Evolutionary conservation across 2,113 vertebrate species (phyloP).

Genomic region (Syrmaticus mikado): DNA sequence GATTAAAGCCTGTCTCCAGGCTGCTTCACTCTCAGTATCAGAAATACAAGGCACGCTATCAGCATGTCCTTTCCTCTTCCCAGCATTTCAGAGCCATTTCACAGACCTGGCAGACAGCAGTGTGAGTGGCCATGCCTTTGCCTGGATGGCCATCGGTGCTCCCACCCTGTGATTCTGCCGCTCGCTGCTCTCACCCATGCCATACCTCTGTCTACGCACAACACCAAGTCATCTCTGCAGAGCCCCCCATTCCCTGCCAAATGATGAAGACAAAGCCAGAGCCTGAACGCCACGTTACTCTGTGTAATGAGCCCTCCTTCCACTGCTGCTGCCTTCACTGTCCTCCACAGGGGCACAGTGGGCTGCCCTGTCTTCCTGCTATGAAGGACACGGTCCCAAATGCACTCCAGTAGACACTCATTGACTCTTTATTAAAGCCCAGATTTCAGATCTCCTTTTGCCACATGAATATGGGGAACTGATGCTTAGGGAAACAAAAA

Average conservation of each 20-base stretch:
- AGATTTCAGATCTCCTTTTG: not conserved
- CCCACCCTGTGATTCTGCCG: not conserved
- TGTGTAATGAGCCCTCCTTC: not conserved
- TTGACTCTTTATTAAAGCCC: not conserved
- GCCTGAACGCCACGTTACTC: not conserved
- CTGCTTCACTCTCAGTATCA: not conserved
- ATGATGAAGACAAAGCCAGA: not conserved
- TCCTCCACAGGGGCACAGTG: fast-evolving
- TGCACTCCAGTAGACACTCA: too few species aligned
- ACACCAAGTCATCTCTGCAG: not conserved
- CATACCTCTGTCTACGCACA: not conserved
- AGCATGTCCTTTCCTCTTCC: not conserved
- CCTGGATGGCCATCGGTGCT: too few species aligned
- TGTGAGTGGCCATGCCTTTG: too few species aligned
- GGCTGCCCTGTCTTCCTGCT: not conserved
- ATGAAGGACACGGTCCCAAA: not conserved
- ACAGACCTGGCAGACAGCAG: not conserved
- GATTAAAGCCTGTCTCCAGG: not conserved
- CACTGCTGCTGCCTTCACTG: not conserved
- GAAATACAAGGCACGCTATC: too few species aligned
- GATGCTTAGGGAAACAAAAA: not conserved
- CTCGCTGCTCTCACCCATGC: not conserved
- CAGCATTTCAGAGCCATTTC: not conserved
- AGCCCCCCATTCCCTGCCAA: not conserved
- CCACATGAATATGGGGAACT: not conserved